A percentile compares a stretch with the other conserved stretches of the same genome.
phyloP scores from a whole-genome alignment of 2,888 invertebrate species.

The Malthinus seriepunctatus region DNA sequence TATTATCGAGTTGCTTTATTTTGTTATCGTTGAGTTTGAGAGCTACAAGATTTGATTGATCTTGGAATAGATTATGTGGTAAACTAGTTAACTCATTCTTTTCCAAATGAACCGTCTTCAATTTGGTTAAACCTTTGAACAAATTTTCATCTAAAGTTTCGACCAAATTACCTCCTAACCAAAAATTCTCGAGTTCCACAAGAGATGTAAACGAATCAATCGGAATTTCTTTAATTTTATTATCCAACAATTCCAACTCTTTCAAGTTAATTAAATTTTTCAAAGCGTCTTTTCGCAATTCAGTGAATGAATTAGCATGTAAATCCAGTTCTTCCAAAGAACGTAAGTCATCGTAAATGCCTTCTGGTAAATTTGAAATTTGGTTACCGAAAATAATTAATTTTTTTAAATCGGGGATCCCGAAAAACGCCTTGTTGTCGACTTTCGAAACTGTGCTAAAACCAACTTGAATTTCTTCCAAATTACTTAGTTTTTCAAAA shows the following conservation, averaged over 20 bases:
- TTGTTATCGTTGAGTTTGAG: background rate
- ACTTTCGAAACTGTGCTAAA: background rate
- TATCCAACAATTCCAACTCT: background rate
- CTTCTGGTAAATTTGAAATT: background rate
- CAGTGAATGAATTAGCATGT: background rate
- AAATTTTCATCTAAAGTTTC: background rate
- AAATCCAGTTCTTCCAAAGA: background rate
- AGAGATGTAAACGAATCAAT: background rate
- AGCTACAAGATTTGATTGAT: background rate
- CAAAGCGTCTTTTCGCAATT: background rate
- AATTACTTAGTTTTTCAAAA: background rate
- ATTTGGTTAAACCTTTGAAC: slow-evolving; percentile 4
- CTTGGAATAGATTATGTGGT: background rate
- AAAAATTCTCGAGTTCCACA: background rate
- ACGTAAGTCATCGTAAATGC: background rate
- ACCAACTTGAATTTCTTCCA: background rate
- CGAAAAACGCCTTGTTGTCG: background rate
- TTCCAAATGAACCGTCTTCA: background rate
- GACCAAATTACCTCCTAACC: background rate
- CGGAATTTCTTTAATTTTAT: background rate
- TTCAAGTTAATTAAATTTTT: background rate
- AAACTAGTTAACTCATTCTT: background rate
- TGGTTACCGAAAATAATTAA: background rate
- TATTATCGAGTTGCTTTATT: background rate
- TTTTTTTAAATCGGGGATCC: background rate